phyloP scores from a whole-genome alignment of 2,888 invertebrate genomes.

The Mythimna vitellina region DNA sequence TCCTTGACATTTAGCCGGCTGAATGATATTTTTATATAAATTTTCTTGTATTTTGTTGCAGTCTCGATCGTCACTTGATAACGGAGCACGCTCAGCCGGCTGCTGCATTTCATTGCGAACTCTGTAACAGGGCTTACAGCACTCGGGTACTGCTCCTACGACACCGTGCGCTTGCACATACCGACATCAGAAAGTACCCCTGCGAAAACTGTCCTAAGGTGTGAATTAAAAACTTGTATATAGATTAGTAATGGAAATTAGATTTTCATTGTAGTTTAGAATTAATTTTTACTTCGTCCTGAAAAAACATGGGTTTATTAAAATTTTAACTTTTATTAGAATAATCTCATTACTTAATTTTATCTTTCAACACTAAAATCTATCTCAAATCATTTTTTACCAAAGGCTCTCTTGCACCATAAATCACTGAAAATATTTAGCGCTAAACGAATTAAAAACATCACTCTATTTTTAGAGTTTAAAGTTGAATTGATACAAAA shows the following conservation, averaged over 20 bases:
- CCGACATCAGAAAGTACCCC: conserved; percentile 96
- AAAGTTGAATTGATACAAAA: background rate
- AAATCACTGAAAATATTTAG: conserved; percentile 2
- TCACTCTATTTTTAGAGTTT: background rate
- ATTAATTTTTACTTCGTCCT: conserved; percentile 34
- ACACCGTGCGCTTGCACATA: conserved; percentile 95
- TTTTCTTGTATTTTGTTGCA: conserved; percentile 85
- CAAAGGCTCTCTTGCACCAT: conserved; percentile 13
- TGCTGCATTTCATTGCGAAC: conserved; percentile 95
- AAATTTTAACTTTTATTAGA: background rate
- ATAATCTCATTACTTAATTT: conserved; percentile 30
- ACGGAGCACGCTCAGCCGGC: conserved; percentile 94
- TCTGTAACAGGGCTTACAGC: conserved; percentile 95
- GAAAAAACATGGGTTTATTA: conserved; percentile 61
- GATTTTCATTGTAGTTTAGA: conserved; percentile 31
- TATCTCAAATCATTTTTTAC: background rate
- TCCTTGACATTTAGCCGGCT: conserved; percentile 64
- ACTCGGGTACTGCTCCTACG: conserved; percentile 95
- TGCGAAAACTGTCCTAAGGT: conserved; percentile 98
- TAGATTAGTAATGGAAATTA: conserved; percentile 31
- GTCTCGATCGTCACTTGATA: conserved; percentile 96
- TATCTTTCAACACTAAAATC: conserved; percentile 20
- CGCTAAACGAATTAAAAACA: background rate
- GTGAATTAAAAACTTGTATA: conserved; percentile 70
- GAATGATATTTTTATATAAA: conserved; percentile 63